phyloP scores from a whole-genome alignment of 1,140 invertebrate genomes.

The Euwallacea similis region DNA sequence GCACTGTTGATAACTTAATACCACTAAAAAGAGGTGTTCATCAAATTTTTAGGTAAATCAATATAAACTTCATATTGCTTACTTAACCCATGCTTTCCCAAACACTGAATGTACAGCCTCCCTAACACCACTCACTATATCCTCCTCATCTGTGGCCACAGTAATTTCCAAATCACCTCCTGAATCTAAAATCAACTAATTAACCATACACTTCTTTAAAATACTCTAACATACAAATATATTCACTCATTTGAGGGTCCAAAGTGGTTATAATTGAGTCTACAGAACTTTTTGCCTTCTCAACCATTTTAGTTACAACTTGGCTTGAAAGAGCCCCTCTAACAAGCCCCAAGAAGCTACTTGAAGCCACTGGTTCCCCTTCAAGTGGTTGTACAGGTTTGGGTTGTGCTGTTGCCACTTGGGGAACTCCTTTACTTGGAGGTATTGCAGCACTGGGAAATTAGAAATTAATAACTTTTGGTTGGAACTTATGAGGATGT shows the following conservation, averaged over 20 bases:
- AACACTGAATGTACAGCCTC: slow-evolving; percentile 83
- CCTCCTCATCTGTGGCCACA: slow-evolving; percentile 77
- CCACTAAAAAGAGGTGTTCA: slow-evolving; percentile 37
- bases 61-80: slow-evolving; percentile 46
- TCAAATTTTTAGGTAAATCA: neutral
- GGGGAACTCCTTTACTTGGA: slow-evolving; percentile 57
- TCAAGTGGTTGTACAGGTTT: slow-evolving; percentile 51
- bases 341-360: slow-evolving; percentile 61
- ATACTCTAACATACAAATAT: slow-evolving; percentile 66
- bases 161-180: slow-evolving; percentile 76
- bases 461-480: slow-evolving; percentile 5
- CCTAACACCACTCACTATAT: slow-evolving; percentile 74
- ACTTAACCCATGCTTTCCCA: slow-evolving; percentile 77
- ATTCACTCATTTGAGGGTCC: slow-evolving; percentile 89
- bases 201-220: neutral
- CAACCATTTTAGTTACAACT: slow-evolving; percentile 63
- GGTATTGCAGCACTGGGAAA: slow-evolving; percentile 60
- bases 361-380: slow-evolving; percentile 53
- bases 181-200: slow-evolving; percentile 63
- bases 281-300: slow-evolving; percentile 82
- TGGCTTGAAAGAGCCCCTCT: slow-evolving; percentile 61
- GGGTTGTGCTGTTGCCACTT: slow-evolving; percentile 47
- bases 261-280: slow-evolving; percentile 86
- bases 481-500: neutral
- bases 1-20: slow-evolving; percentile 34